Evolutionary conservation across 2,797 vertebrate species (phyloP), one percentile per base, ranked within the genome.

Genomic region (Delichon dasypus): DNA sequence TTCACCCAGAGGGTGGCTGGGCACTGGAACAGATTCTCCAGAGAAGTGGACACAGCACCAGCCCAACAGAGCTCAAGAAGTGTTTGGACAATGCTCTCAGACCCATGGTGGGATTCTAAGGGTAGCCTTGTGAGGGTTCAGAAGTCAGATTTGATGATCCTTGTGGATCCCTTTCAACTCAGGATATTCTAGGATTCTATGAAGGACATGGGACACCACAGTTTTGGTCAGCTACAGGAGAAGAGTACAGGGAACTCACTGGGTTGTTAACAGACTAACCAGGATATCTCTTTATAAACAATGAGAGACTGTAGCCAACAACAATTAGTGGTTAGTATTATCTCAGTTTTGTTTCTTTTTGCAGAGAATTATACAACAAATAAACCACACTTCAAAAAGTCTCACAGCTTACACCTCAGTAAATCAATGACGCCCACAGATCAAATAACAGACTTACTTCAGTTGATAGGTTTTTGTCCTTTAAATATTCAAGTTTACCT

Each of bases 201-300:
- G 32, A 71, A 42, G 16, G 40, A 2, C 15, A 23, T 54, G 22
- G 6, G 44, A 27, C 9, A 16, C 27, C 48, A 42, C 0, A 0
- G 9, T 27, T 91, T 67, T 50, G 19, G 25, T 61, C 36, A 64
- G 16, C 25, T 89, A 8, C 8, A 51, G 36, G 36, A 30, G 25
- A 36, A 11, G 30, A 86, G 20, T 23, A 40, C 23, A 45, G 29
- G 14, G 64, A 88, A 48, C 23, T 62, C 66, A 50, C 10, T 32
- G 42, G 22, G 11, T 20, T 76, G 16, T 14, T 75, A 48, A 16
- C 16, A 78, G 38, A 30, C 26, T 36, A 65, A 76, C 22, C 12
- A 75, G 32, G 26, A 67, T 73, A 12, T n/a, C 29, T 67, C 51
- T 55, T 70, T 82, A 64, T 60, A 88, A 91, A 75, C 3, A 58